Evolutionary conservation across 2,113 vertebrate species (phyloP).

Genomic region (Sturnira hondurensis): DNA sequence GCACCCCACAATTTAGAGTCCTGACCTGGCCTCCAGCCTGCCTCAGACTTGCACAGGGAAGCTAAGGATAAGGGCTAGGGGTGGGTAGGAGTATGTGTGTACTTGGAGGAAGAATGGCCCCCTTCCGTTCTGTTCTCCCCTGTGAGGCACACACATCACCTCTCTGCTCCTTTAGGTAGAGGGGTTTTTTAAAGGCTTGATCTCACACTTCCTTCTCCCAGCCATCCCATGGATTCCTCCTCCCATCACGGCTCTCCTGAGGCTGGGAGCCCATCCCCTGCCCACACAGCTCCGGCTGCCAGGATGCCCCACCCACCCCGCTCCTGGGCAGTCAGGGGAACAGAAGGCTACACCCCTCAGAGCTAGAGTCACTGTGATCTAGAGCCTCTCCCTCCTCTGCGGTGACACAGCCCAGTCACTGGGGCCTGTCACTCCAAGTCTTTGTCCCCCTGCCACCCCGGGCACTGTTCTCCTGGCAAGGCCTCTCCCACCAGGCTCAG

Average conservation of each 20-base stretch:
- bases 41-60: neutral
- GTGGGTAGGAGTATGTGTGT: neutral
- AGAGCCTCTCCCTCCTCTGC: neutral
- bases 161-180: neutral
- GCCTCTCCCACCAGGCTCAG: neutral
- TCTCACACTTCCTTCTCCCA: neutral
- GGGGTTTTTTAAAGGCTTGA: neutral
- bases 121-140: rapidly evolving
- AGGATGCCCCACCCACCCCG: neutral
- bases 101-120: no score
- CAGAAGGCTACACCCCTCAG: neutral
- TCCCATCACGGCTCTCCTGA: neutral
- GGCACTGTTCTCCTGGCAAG: neutral
- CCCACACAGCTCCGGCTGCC: neutral
- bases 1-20: neutral
- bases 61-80: neutral
- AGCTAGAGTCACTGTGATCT: neutral
- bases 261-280: neutral
- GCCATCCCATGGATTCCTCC: neutral
- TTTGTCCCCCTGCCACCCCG: neutral
- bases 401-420: neutral
- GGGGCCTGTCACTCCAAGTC: neutral
- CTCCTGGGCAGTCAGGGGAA: neutral
- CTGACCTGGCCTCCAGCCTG: neutral
- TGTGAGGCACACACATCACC: neutral